These are phyloP conservation scores for Lasius platythorax DNA, from an alignment of 2,888 invertebrate species.

Conservation along the genomic window DNA sequence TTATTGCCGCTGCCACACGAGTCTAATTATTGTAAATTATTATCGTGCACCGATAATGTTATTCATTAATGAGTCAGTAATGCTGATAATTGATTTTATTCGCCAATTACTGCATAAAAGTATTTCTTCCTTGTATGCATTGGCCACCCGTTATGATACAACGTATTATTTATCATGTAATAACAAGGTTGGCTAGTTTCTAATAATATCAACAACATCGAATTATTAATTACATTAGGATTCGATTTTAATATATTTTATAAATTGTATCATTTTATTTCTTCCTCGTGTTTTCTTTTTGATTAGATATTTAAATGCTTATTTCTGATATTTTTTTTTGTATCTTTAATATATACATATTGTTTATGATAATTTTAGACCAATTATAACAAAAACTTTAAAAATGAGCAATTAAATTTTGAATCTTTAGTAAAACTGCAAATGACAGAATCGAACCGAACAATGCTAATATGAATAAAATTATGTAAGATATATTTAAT, in stretches of 20 bases:
- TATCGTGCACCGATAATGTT: conserved; percentile 46
- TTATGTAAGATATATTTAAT: conserved; percentile 2
- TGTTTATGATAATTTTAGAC: background rate
- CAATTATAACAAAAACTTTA: background rate
- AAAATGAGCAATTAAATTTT: conserved; percentile 10
- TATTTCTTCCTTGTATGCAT: conserved; percentile 33
- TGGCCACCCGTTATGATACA: conserved; percentile 19
- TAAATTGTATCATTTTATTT: background rate
- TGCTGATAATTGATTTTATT: conserved; percentile 56
- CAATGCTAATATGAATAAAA: background rate
- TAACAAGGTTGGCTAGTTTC: conserved; percentile 43
- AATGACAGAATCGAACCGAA: background rate
- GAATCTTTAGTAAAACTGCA: background rate
- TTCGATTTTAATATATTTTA: background rate
- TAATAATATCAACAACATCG: conserved; percentile 25
- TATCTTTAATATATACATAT: background rate
- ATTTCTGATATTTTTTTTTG: background rate
- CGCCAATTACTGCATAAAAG: conserved; percentile 42
- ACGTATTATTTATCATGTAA: conserved; percentile 42
- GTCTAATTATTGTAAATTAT: conserved; percentile 55
- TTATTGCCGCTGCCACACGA: conserved; percentile 41
- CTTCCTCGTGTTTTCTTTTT: background rate
- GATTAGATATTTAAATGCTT: background rate
- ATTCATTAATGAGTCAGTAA: conserved; percentile 50
- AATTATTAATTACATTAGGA: conserved; percentile 37